phyloP scores from a whole-genome alignment of 2,113 vertebrate genomes.

The Solenodon paradoxus region DNA sequence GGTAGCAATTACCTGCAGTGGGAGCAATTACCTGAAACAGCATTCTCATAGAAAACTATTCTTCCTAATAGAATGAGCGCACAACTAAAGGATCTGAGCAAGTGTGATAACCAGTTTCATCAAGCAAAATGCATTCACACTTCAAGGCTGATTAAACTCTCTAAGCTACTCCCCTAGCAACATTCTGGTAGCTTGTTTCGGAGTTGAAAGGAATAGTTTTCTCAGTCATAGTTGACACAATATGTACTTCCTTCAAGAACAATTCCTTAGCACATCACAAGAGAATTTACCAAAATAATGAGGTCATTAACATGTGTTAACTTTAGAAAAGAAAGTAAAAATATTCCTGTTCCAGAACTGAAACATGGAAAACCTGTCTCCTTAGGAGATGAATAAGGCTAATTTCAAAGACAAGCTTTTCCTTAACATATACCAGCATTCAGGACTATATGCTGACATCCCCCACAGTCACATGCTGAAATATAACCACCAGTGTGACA shows the following conservation, averaged over 20 bases:
- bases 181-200: background rate
- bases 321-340: background rate
- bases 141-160: conserved; percentile 31
- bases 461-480: background rate
- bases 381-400: background rate
- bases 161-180: background rate
- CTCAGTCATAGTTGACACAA: background rate
- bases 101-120: conserved; percentile 46
- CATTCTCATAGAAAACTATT: conserved; percentile 41
- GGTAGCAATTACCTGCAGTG: conserved; percentile 40
- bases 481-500: background rate
- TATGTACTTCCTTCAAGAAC: background rate
- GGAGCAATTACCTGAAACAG: conserved; percentile 52
- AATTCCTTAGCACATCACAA: background rate
- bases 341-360: background rate
- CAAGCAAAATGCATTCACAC: conserved; percentile 39
- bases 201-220: background rate
- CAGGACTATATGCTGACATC: background rate
- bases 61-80: conserved; percentile 37
- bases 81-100: conserved; percentile 9
- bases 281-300: background rate
- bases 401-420: background rate
- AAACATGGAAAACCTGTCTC: background rate
- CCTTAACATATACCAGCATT: background rate
- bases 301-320: background rate